Base-by-base conservation (phyloP, 2,888 invertebrate species). In the Gortyna flavago region DNA sequence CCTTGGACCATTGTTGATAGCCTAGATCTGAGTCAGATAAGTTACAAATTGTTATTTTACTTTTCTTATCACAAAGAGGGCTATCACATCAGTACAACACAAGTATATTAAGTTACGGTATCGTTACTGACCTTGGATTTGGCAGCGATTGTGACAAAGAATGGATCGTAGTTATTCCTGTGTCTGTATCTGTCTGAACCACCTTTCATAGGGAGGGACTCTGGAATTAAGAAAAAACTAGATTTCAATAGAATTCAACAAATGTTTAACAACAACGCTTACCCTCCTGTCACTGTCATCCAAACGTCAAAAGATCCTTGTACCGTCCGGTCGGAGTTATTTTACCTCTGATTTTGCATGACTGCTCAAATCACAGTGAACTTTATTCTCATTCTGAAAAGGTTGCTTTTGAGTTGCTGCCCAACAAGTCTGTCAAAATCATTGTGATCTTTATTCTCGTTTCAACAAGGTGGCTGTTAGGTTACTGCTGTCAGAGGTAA, bases 121-220 rank as follows among this genome's bases (percentile, higher is more conserved):
- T 13, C 11, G 54, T 1, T 1, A 85, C 75, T 77, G 86, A 96
- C 96, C 93, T 93, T 96, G 5, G 95, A 94, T 6, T 90, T 85
- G 0, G 95, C 94, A 0, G 94, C 93, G 72, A 96, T 88, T 0
- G 95, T 95, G 5, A 96, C 94, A 64, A 93, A 96, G 90, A 96
- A 96, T 0, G 96, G 96, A 0, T 96, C 96, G 59, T 92, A 95
- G 88, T 96, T 96, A 77, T 96, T 95, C 64, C 93, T 92, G 86
- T 96, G 96, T 0, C 95, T 86, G 80, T 92, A 95, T 9, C 95
- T 90, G 62, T 96, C 96, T 0, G 96, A 94, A 0, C 95, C 95
- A 0, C 96, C 96, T 0, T 84, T 89, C 95, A 96, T 95, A 0
- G 96, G 96, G 4, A 95, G 81, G 0, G 96, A 96, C 79, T 93